Evolutionary conservation across 2,113 vertebrate species (phyloP).

Genomic region (Cervus canadensis): DNA sequence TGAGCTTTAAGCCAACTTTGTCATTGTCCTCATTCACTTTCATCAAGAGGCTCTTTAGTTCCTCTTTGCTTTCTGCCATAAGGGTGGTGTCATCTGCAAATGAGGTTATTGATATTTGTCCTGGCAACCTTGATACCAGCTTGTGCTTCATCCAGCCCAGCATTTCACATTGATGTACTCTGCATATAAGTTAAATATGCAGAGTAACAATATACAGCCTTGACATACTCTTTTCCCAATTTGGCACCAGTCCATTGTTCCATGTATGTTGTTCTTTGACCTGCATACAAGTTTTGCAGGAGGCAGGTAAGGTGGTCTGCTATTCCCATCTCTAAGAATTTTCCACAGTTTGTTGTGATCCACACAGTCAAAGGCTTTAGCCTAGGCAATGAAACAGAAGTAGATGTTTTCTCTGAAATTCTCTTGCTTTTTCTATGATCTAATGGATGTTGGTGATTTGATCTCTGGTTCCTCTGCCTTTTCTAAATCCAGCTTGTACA

Average conservation of each 20-base stretch:
- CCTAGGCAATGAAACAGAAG: neutral
- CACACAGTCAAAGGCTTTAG: neutral
- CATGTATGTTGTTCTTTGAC: neutral
- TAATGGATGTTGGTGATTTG: rapidly evolving
- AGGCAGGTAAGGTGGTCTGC: neutral
- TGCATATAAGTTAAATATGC: neutral
- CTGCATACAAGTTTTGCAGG: neutral
- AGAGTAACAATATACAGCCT: neutral
- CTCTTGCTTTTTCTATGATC: neutral
- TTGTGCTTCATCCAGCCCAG: neutral
- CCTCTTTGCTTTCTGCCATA: neutral
- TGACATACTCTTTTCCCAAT: neutral
- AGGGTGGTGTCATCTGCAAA: neutral
- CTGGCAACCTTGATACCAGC: neutral
- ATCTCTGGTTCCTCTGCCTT: neutral
- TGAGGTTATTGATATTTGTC: neutral
- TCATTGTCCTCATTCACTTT: neutral
- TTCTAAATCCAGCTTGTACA: neutral
- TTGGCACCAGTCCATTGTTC: neutral
- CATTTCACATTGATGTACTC: neutral
- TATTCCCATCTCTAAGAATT: neutral
- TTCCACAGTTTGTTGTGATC: neutral
- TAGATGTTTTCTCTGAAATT: neutral
- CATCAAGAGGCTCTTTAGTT: neutral
- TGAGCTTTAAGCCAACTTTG: neutral